A percentile compares a stretch with the other conserved stretches of the same genome.
Evolutionary conservation across 2,888 invertebrate genomes (phyloP).

Genomic region (Rhimphoctona megacephalus): DNA sequence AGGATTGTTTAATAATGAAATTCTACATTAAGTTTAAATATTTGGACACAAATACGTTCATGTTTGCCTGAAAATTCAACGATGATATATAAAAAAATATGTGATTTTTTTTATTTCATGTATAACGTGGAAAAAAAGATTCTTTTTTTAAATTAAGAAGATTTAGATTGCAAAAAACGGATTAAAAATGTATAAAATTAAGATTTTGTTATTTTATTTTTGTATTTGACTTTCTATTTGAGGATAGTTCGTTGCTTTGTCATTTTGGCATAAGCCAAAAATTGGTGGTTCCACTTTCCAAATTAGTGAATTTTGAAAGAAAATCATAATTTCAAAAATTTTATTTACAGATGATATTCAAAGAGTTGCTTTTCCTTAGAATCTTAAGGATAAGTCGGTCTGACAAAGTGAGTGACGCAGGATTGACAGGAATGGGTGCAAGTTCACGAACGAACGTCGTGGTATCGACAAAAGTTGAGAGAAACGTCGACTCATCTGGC

Average conservation of each 20-base stretch:
- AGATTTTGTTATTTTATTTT: not conserved
- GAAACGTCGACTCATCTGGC: constrained; percentile 58
- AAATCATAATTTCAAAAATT: constrained; percentile 46
- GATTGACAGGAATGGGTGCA: constrained; percentile 89
- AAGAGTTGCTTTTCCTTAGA: constrained; percentile 87
- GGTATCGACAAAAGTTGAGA: constrained; percentile 35
- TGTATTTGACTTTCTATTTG: too few species aligned
- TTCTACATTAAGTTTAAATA: too few species aligned
- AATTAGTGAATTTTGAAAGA: not conserved
- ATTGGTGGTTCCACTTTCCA: too few species aligned
- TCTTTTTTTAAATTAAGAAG: too few species aligned
- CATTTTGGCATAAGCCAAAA: too few species aligned
- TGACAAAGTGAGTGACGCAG: constrained; percentile 89
- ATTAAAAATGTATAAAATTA: not conserved
- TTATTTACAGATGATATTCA: constrained; percentile 87
- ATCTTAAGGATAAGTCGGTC: constrained; percentile 89
- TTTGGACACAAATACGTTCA: too few species aligned
- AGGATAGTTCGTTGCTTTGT: too few species aligned
- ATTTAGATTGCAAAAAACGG: not conserved
- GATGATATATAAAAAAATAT: too few species aligned
- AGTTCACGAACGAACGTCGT: constrained; percentile 79
- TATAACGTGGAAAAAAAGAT: too few species aligned
- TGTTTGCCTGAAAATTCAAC: too few species aligned
- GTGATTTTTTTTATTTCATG: too few species aligned
- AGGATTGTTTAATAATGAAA: too few species aligned